Evolutionary conservation across 2,113 vertebrate species (phyloP).

Genomic region (Scophthalmus maximus): DNA sequence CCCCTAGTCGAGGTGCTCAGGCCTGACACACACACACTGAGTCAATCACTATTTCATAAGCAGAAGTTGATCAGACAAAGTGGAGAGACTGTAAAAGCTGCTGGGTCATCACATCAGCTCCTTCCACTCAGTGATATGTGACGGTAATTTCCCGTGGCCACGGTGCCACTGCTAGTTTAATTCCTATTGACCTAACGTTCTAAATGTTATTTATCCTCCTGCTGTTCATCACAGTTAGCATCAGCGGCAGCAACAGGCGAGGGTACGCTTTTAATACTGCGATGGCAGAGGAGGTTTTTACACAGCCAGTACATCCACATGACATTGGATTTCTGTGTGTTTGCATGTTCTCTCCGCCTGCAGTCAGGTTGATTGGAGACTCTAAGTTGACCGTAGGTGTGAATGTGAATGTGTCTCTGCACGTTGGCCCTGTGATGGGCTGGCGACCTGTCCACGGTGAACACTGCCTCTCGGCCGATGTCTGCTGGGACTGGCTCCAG

Average conservation of each 20-base stretch:
- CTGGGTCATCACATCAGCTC: constrained; percentile 4
- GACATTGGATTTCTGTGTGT: too few species aligned
- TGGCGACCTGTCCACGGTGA: too few species aligned
- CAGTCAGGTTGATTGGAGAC: too few species aligned
- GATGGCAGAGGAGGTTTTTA: constrained; percentile 73
- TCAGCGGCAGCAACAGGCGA: constrained; percentile 55
- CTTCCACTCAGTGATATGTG: constrained; percentile 4
- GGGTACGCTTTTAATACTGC: constrained; percentile 72
- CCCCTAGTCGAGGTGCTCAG: constrained; percentile 33
- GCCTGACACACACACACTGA: constrained; percentile 16
- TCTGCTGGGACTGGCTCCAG: too few species aligned
- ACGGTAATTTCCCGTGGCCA: constrained; percentile 5
- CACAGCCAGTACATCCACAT: constrained; percentile 1
- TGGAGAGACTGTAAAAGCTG: not conserved
- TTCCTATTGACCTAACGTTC: constrained; percentile 18
- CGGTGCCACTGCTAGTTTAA: constrained; percentile 43
- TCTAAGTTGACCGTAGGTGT: too few species aligned
- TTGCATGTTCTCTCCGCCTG: too few species aligned
- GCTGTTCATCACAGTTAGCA: constrained; percentile 67
- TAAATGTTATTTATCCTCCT: constrained; percentile 66
- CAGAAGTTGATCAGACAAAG: constrained; percentile 13
- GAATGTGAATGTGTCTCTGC: too few species aligned
- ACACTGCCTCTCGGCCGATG: too few species aligned
- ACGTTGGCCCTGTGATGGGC: too few species aligned
- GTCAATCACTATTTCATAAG: not conserved